phyloP scores from a whole-genome alignment of 1,140 invertebrate species.

The Pseudobourletiella spinata region DNA sequence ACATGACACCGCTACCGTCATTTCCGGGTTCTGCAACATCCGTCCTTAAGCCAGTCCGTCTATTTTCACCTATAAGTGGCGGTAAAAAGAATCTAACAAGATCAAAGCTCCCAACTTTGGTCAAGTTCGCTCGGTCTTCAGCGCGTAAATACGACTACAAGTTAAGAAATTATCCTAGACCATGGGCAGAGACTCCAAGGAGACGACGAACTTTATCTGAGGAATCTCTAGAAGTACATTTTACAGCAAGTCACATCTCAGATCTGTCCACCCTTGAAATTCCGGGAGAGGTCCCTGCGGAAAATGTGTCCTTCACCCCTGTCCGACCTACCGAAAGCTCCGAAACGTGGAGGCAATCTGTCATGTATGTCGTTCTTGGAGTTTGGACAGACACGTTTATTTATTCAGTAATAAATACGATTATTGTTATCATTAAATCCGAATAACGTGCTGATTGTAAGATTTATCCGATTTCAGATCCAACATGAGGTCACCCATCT shows the following conservation, averaged over 20 bases:
- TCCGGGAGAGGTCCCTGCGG: not conserved
- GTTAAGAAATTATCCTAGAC: constrained; percentile 2
- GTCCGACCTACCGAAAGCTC: constrained; percentile 2
- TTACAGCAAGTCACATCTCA: not conserved
- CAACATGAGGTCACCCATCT: no score
- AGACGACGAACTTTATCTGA: not conserved
- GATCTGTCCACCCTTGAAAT: not conserved
- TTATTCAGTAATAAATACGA: no score
- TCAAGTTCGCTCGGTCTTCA: not conserved
- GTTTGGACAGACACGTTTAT: no score
- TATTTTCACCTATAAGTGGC: not conserved
- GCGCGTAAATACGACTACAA: not conserved
- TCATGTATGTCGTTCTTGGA: constrained; percentile 1
- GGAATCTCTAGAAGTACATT: constrained; percentile 8
- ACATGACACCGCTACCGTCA: not conserved
- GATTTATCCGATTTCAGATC: no score
- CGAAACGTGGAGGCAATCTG: not conserved
- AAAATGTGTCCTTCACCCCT: not conserved
- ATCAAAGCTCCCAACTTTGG: not conserved
- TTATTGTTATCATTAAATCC: no score
- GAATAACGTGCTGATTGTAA: no score
- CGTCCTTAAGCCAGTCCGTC: not conserved
- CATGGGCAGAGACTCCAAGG: constrained; percentile 1
- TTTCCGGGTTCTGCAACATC: not conserved
- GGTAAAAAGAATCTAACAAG: not conserved